These are phyloP conservation scores for Paragorgia papillata DNA, from an alignment of 92 coral and sea anemone genomes.

Conservation along the genomic window DNA sequence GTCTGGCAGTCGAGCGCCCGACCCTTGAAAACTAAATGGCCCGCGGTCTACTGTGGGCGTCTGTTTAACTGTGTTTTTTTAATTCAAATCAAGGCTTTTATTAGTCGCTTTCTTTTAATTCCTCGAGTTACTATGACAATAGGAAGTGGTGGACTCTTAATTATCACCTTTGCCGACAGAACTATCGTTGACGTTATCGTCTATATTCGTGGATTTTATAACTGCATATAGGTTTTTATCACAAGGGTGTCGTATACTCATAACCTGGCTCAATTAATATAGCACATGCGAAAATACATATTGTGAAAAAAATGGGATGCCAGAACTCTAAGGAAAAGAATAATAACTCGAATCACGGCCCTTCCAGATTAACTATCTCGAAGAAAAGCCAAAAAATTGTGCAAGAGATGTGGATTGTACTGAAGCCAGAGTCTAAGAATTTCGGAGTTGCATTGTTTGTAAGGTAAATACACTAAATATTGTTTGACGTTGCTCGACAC, in stretches of 20 bases:
- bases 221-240: too few species aligned
- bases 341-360: too few species aligned
- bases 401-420: slow-evolving; percentile 26
- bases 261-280: background rate
- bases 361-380: background rate
- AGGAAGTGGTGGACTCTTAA: background rate
- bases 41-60: background rate
- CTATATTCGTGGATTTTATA: too few species aligned
- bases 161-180: slow-evolving; percentile 9
- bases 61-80: slow-evolving; percentile 9
- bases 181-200: background rate
- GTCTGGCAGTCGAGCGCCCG: too few species aligned
- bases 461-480: background rate
- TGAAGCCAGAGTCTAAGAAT: slow-evolving; percentile 9
- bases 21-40: too few species aligned
- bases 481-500: background rate
- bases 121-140: slow-evolving; percentile 35
- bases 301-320: slow-evolving; percentile 14
- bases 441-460: slow-evolving; percentile 20
- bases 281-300: background rate
- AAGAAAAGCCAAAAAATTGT: slow-evolving; percentile 25
- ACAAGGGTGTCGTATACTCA: too few species aligned
- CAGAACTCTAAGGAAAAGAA: background rate
- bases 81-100: slow-evolving; percentile 20
- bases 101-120: slow-evolving; percentile 1